Evolutionary conservation across 2,797 vertebrate genomes (phyloP).

Genomic region (Helostoma temminkii): DNA sequence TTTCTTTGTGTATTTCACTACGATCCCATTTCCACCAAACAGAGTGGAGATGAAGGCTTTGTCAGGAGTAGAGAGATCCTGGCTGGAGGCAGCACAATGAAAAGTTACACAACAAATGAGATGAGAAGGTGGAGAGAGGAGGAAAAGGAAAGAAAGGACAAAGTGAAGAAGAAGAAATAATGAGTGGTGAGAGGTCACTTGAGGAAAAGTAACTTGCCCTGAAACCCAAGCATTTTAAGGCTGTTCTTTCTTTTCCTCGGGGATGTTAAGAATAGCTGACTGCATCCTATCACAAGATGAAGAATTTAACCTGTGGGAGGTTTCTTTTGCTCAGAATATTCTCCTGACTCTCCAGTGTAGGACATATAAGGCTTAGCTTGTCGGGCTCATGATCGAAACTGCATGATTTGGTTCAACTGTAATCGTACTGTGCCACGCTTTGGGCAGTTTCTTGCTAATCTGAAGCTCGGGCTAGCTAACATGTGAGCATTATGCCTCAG

Average conservation of each 20-base stretch:
- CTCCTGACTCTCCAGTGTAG: not conserved
- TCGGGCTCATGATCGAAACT: not conserved
- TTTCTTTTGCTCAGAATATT: not conserved
- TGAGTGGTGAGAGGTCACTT: conserved; percentile 20
- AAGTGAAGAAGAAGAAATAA: conserved; percentile 7
- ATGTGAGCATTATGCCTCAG: no score
- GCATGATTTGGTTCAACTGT: not conserved
- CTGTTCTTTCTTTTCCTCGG: not conserved
- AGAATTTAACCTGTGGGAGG: not conserved
- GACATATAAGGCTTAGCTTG: not conserved
- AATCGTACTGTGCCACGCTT: no score
- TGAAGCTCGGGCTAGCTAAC: no score
- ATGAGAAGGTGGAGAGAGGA: conserved; percentile 18
- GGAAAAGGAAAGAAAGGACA: not conserved
- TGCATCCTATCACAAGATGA: not conserved
- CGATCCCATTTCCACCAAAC: conserved; percentile 38
- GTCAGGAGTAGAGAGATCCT: conserved; percentile 40
- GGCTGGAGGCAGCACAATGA: conserved; percentile 41
- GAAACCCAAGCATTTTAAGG: conserved; percentile 10
- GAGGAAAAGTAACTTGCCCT: conserved; percentile 25
- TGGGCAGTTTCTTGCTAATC: no score
- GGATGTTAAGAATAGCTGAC: conserved; percentile 1
- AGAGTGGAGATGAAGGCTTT: conserved; percentile 58
- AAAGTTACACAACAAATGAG: conserved; percentile 36
- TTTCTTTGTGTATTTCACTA: conserved; percentile 37